phyloP scores from a whole-genome alignment of 2,888 invertebrate species.

The Monochamus alternatus region DNA sequence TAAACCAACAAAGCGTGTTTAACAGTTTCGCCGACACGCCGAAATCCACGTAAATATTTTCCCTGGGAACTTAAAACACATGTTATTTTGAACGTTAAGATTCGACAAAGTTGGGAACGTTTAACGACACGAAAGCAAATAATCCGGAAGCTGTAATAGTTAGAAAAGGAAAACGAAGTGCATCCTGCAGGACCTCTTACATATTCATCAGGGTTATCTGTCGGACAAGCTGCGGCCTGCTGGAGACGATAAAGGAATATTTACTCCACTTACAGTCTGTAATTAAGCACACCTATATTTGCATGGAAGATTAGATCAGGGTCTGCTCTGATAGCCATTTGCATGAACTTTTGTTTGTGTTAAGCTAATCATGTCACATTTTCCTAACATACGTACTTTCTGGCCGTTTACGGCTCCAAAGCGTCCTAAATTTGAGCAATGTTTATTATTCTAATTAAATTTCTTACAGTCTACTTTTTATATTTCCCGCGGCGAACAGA shows the following conservation, averaged over 20 bases:
- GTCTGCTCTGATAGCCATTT: slow-evolving; percentile 67
- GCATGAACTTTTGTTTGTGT: slow-evolving; percentile 69
- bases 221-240: slow-evolving; percentile 68
- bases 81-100: slow-evolving; percentile 34
- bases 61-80: slow-evolving; percentile 24
- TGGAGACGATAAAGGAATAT: slow-evolving; percentile 70
- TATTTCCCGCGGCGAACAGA: slow-evolving; percentile 40
- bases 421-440: slow-evolving; percentile 44
- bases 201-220: slow-evolving; percentile 70
- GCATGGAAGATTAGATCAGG: slow-evolving; percentile 69
- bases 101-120: slow-evolving; percentile 32
- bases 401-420: slow-evolving; percentile 7
- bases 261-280: slow-evolving; percentile 70
- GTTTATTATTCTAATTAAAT: slow-evolving; percentile 57
- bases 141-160: slow-evolving; percentile 62
- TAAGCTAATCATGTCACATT: slow-evolving; percentile 65
- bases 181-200: slow-evolving; percentile 65
- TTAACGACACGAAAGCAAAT: slow-evolving; percentile 57
- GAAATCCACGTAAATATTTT: slow-evolving; percentile 24
- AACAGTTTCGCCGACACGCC: slow-evolving; percentile 29
- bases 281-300: slow-evolving; percentile 71
- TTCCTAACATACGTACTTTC: slow-evolving; percentile 53
- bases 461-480: slow-evolving; percentile 52
- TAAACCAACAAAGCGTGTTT: too few species aligned
- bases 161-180: slow-evolving; percentile 59